These are phyloP conservation scores for Acipenser oxyrinchus DNA, from an alignment of 2,797 vertebrate species.

Conservation along the genomic window DNA sequence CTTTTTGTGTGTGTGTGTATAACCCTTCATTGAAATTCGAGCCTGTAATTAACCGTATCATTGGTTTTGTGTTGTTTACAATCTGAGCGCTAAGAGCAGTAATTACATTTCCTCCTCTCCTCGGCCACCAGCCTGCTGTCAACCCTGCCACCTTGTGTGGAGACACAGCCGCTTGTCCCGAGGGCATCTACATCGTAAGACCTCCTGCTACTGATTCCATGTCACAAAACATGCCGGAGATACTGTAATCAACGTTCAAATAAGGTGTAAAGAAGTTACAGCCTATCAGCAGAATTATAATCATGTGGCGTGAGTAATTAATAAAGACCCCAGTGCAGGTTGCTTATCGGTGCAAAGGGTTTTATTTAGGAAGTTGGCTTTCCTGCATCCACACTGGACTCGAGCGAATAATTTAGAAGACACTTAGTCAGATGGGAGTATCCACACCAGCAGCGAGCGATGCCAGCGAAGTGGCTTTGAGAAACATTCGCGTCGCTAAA, in stretches of 20 bases:
- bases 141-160: constrained; percentile 39
- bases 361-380: too few relatives aligned
- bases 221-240: background rate
- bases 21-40: constrained; percentile 31
- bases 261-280: background rate
- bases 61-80: constrained; percentile 75
- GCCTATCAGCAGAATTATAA: background rate
- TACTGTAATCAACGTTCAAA: constrained; percentile 8
- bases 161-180: constrained; percentile 35
- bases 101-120: constrained; percentile 66
- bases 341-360: too few relatives aligned
- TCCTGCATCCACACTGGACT: too few relatives aligned
- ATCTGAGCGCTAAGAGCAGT: constrained; percentile 52
- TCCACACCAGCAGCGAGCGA: too few relatives aligned
- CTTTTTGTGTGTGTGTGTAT: too few relatives aligned
- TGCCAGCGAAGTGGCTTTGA: too few relatives aligned
- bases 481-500: too few relatives aligned
- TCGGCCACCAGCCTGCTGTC: constrained; percentile 62
- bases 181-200: constrained; percentile 30
- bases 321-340: too few relatives aligned
- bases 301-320: background rate
- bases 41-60: constrained; percentile 67
- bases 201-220: constrained; percentile 33
- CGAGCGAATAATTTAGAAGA: too few relatives aligned
- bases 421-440: too few relatives aligned